These are phyloP conservation scores for Autographa pulchrina DNA, from an alignment of 2,888 invertebrate genomes.

Conservation along the genomic window DNA sequence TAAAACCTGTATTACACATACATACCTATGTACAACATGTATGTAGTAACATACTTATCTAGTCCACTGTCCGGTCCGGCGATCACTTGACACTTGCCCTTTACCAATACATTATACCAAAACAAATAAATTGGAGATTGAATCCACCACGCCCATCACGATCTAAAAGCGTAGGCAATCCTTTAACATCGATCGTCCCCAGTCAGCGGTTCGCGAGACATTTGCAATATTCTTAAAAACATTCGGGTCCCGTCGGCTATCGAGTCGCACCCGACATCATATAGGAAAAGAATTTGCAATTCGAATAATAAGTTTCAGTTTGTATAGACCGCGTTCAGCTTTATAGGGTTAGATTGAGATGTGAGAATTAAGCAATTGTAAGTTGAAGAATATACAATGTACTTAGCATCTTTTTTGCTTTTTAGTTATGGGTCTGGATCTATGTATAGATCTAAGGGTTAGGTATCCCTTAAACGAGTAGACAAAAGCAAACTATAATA, in stretches of 20 bases:
- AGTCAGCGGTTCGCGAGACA: conserved; percentile 78
- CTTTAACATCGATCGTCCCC: conserved; percentile 76
- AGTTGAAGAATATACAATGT: background rate
- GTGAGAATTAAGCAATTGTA: conserved; percentile 33
- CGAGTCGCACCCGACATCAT: conserved; percentile 69
- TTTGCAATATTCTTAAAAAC: conserved; percentile 85
- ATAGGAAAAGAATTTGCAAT: conserved; percentile 74
- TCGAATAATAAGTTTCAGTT: conserved; percentile 71
- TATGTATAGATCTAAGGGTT: no score
- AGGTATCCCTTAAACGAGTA: no score
- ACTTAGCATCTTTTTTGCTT: no score
- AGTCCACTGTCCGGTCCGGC: conserved; percentile 23
- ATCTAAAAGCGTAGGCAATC: conserved; percentile 76
- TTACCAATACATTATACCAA: conserved; percentile 57
- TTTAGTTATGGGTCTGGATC: no score
- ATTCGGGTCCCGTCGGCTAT: conserved; percentile 71
- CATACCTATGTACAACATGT: background rate
- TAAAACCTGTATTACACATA: background rate
- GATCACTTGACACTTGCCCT: conserved; percentile 45
- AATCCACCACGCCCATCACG: conserved; percentile 65
- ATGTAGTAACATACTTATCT: conserved; percentile 5
- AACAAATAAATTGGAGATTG: conserved; percentile 67
- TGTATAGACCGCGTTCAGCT: conserved; percentile 43
- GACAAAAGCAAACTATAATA: no score
- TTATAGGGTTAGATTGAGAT: conserved; percentile 41